These are phyloP conservation scores for Cyprinus carpio DNA, from an alignment of 2,113 vertebrate genomes.

Conservation along the genomic window DNA sequence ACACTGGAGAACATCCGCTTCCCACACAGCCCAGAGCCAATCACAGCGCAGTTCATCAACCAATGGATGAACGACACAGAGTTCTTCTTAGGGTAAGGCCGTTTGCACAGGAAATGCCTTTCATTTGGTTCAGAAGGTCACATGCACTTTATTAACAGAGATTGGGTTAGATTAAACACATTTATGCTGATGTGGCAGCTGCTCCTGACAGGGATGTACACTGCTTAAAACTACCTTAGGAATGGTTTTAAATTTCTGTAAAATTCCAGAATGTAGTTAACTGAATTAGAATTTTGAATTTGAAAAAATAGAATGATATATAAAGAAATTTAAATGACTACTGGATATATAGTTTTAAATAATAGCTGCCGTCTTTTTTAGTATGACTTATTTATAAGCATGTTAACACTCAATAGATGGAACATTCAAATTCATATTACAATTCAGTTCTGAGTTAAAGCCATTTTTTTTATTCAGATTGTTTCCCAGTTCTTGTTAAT, in stretches of 20 bases:
- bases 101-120: neutral
- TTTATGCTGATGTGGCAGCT: neutral
- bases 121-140: neutral
- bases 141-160: neutral
- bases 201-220: neutral
- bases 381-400: neutral
- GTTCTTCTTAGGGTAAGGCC: constrained; percentile 90
- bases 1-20: constrained; percentile 92
- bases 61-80: constrained; percentile 99
- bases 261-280: neutral
- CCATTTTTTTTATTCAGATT: no score
- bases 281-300: neutral
- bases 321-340: neutral
- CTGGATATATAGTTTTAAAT: neutral
- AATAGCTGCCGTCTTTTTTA: neutral
- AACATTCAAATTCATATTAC: no score
- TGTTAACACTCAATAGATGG: neutral
- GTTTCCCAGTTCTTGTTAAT: no score
- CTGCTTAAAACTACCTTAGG: neutral
- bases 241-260: neutral
- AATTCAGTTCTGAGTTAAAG: no score
- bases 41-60: constrained; percentile 96
- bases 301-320: neutral
- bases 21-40: constrained; percentile 87
- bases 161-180: neutral